A percentile compares a stretch with the other conserved stretches of the same genome.
Evolutionary conservation across 2,888 invertebrate species (phyloP).

Genomic region (Adelognathus sp.): DNA sequence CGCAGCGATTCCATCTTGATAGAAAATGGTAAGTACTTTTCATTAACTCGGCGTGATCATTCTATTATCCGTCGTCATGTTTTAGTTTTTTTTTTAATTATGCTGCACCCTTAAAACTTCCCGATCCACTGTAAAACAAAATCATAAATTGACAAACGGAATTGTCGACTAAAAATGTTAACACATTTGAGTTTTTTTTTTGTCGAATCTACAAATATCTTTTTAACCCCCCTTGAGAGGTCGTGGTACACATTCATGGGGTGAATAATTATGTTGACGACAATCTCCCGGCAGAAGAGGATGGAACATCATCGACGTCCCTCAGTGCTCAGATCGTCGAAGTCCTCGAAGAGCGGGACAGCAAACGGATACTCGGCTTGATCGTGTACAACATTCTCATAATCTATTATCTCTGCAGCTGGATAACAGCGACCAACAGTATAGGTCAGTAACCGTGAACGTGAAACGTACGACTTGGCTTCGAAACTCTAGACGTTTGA

Average conservation of each 20-base stretch:
- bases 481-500: slow-evolving; percentile 18
- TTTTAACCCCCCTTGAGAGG: too few species aligned
- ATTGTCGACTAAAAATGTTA: too few species aligned
- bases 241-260: neutral
- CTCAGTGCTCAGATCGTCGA: slow-evolving; percentile 51
- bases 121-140: too few species aligned
- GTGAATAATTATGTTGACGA: neutral
- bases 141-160: too few species aligned
- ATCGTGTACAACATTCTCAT: slow-evolving; percentile 66
- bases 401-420: slow-evolving; percentile 62
- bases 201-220: too few species aligned
- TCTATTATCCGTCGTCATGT: neutral
- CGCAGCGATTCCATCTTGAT: slow-evolving; percentile 26
- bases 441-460: slow-evolving; percentile 65
- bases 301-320: slow-evolving; percentile 19
- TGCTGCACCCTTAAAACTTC: too few species aligned
- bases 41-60: neutral
- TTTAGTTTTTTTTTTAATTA: neutral
- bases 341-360: slow-evolving; percentile 58
- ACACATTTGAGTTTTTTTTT: too few species aligned
- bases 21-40: slow-evolving; percentile 40
- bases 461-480: neutral
- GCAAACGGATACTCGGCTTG: slow-evolving; percentile 66
- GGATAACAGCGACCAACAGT: slow-evolving; percentile 66
- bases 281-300: slow-evolving; percentile 7